Conservation (phyloP, 1,140 invertebrate genomes). For the Drosophila pseudoananassae region DNA sequence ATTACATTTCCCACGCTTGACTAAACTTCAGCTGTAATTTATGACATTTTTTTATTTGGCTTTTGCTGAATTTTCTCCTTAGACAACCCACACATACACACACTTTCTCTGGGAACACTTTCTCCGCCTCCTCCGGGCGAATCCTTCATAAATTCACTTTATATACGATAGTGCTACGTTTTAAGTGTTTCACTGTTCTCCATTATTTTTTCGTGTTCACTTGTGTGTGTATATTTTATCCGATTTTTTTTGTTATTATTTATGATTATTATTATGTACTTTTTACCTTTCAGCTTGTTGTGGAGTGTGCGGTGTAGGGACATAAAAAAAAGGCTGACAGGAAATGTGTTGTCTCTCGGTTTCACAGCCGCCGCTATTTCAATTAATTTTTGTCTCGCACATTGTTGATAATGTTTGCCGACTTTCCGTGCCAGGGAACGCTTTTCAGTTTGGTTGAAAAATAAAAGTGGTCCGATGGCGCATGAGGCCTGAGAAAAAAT, state of each 20-base stretch:
- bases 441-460: background rate
- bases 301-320: background rate
- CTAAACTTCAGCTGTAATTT: background rate
- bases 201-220: slow-evolving; percentile 1
- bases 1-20: background rate
- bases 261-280: slow-evolving; percentile 51
- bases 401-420: slow-evolving; percentile 59
- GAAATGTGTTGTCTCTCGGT: slow-evolving; percentile 33
- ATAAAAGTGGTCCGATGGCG: background rate
- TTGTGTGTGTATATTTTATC: background rate
- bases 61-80: background rate
- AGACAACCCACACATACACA: background rate
- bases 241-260: slow-evolving; percentile 26
- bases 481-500: background rate
- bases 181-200: slow-evolving; percentile 5
- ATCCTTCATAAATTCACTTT: slow-evolving; percentile 5
- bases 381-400: slow-evolving; percentile 67
- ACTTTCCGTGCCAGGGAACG: background rate
- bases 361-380: slow-evolving; percentile 55
- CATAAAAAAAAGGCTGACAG: slow-evolving; percentile 1
- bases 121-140: background rate
- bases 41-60: slow-evolving; percentile 1
- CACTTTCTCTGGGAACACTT: background rate
- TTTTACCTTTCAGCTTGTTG: slow-evolving; percentile 8
- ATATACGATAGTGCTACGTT: slow-evolving; percentile 17